Conservation (phyloP, 2,797 vertebrate genomes). For the Sebastes trivittatus region DNA sequence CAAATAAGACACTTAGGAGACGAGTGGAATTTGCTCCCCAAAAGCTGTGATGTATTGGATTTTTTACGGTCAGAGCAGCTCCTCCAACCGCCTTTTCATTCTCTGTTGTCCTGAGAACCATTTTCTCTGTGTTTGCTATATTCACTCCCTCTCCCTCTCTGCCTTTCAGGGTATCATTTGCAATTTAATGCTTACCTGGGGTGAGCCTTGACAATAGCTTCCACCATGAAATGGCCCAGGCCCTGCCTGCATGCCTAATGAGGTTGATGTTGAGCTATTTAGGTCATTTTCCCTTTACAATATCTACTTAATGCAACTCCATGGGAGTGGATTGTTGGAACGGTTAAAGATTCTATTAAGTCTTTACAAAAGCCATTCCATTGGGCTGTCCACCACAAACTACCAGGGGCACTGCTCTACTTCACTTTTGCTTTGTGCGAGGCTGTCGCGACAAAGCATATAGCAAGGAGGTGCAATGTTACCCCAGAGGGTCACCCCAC, state of each 20-base stretch:
- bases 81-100: slow-evolving; percentile 91
- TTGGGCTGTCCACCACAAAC: slow-evolving; percentile 88
- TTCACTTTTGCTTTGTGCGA: slow-evolving; percentile 82
- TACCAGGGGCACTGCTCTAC: slow-evolving; percentile 84
- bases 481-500: slow-evolving; percentile 59
- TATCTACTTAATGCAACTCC: slow-evolving; percentile 99
- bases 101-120: slow-evolving; percentile 89
- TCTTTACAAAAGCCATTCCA: slow-evolving; percentile 93
- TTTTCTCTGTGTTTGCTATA: slow-evolving; percentile 84
- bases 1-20: slow-evolving; percentile 87
- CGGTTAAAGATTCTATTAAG: slow-evolving; percentile 99
- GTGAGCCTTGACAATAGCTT: slow-evolving; percentile 92
- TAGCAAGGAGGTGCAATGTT: slow-evolving; percentile 81
- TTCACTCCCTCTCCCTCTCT: slow-evolving; percentile 76
- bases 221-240: slow-evolving; percentile 90
- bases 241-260: slow-evolving; percentile 93
- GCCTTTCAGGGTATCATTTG: slow-evolving; percentile 97
- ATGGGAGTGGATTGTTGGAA: slow-evolving; percentile 94
- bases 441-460: slow-evolving; percentile 77
- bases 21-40: slow-evolving; percentile 88
- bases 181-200: slow-evolving; percentile 99
- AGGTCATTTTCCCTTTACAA: slow-evolving; percentile 96
- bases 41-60: slow-evolving; percentile 92
- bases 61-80: slow-evolving; percentile 91
- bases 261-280: slow-evolving; percentile 98